Percentiles rank a stretch among this genome's conserved stretches.
Conservation (phyloP, 2,113 vertebrate genomes). For the Maccullochella peelii region DNA sequence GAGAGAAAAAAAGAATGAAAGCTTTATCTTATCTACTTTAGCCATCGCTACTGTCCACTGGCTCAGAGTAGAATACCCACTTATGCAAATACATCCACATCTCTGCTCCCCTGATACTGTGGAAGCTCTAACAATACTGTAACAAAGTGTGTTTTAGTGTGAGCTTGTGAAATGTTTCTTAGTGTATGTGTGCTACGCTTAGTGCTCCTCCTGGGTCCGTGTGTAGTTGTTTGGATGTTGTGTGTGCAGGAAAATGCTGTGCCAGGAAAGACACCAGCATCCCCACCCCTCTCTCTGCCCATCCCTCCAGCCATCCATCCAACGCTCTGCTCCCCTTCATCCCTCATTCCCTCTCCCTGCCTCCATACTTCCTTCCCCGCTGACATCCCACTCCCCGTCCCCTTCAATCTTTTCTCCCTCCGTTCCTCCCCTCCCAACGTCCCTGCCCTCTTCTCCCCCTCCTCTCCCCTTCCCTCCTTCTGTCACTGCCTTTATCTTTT, state of each 20-base stretch:
- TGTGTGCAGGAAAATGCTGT: slow-evolving; percentile 55
- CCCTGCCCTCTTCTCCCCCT: not conserved
- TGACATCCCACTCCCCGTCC: slow-evolving; percentile 20
- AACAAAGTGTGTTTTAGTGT: slow-evolving; percentile 60
- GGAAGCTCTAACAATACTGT: slow-evolving; percentile 42
- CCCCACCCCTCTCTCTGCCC: slow-evolving; percentile 18
- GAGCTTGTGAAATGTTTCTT: slow-evolving; percentile 30
- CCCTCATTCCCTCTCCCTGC: slow-evolving; percentile 46
- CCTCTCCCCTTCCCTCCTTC: slow-evolving; percentile 24
- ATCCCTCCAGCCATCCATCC: slow-evolving; percentile 41
- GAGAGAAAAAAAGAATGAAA: slow-evolving; percentile 45
- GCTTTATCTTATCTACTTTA: slow-evolving; percentile 71
- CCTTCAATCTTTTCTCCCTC: slow-evolving; percentile 27
- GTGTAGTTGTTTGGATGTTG: slow-evolving; percentile 20
- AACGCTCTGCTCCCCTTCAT: slow-evolving; percentile 44
- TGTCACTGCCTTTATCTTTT: slow-evolving; percentile 67
- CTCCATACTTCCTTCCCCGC: slow-evolving; percentile 28
- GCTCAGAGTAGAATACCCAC: slow-evolving; percentile 71
- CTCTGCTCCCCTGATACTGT: slow-evolving; percentile 58
- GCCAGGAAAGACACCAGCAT: slow-evolving; percentile 45
- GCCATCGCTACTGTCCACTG: slow-evolving; percentile 72
- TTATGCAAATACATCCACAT: slow-evolving; percentile 78
- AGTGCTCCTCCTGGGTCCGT: slow-evolving; percentile 16
- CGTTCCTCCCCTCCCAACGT: not conserved
- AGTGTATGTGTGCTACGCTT: not conserved